Conservation (phyloP, 2,797 vertebrate genomes). For the Oreochromis grahami region DNA sequence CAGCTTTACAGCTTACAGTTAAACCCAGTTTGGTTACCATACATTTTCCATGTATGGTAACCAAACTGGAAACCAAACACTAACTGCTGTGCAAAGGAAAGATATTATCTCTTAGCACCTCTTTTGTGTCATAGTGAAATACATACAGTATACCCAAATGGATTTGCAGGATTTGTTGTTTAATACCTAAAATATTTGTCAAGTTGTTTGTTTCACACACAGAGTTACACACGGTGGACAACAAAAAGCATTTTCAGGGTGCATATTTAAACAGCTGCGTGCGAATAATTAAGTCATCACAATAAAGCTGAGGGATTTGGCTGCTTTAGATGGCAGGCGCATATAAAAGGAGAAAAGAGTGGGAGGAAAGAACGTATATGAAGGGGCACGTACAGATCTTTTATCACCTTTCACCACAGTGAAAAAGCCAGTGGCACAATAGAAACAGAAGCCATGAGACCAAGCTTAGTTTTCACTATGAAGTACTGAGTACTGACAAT, state of each 20-base stretch:
- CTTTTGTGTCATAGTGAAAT: not conserved
- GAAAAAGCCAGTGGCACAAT: not conserved
- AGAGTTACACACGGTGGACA: rapidly evolving
- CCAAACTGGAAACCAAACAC: not conserved
- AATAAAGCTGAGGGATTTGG: not conserved
- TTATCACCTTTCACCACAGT: not conserved
- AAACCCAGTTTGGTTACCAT: not conserved
- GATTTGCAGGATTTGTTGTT: not conserved
- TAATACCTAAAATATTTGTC: not conserved
- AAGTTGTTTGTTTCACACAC: not conserved
- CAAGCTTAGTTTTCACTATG: not conserved
- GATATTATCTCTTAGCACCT: not conserved
- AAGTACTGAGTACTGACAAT: not conserved
- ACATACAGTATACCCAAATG: not conserved
- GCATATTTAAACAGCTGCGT: not conserved
- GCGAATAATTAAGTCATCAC: not conserved
- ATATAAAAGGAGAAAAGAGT: not conserved
- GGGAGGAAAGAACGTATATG: not conserved
- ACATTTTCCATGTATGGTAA: too few species aligned
- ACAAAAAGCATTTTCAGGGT: not conserved
- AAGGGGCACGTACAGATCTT: not conserved
- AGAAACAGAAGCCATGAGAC: not conserved
- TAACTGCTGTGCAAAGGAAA: not conserved
- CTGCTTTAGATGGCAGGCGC: rapidly evolving
- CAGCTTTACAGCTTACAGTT: rapidly evolving